A percentile compares a stretch with the other conserved stretches of the same genome.
phyloP scores from a whole-genome alignment of 1,140 invertebrate genomes.

The Asobara japonica region DNA sequence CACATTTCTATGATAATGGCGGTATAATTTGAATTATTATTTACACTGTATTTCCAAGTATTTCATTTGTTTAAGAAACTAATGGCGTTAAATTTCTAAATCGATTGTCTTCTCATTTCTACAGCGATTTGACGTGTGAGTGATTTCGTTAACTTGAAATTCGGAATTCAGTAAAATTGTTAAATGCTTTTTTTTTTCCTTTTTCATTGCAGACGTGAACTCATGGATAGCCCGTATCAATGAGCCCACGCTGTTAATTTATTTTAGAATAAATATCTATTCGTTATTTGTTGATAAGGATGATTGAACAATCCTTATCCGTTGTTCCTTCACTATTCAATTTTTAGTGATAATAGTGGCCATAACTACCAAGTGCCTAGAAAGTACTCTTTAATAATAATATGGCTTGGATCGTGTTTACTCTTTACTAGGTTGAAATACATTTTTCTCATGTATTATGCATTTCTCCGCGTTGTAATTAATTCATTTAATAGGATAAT shows the following conservation, averaged over 20 bases:
- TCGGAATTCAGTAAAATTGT: slow-evolving; percentile 5
- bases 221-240: slow-evolving; percentile 41
- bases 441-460: slow-evolving; percentile 20
- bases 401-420: slow-evolving; percentile 56
- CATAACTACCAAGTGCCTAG: slow-evolving; percentile 59
- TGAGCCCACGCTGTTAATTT: slow-evolving; percentile 35
- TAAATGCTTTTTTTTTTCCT: slow-evolving; percentile 12
- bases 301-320: slow-evolving; percentile 44
- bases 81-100: not conserved
- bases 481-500: not conserved
- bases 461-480: slow-evolving; percentile 11
- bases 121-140: not conserved
- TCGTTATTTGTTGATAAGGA: slow-evolving; percentile 53
- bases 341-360: slow-evolving; percentile 59
- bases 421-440: slow-evolving; percentile 36
- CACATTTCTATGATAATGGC: not conserved
- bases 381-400: slow-evolving; percentile 57
- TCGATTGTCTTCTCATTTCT: slow-evolving; percentile 26
- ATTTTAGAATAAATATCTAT: slow-evolving; percentile 57
- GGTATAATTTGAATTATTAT: slow-evolving; percentile 25
- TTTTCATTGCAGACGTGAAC: too few species aligned
- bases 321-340: slow-evolving; percentile 41
- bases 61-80: slow-evolving; percentile 6
- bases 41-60: slow-evolving; percentile 13
- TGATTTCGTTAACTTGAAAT: not conserved